Conservation (phyloP, 1,140 invertebrate species). For the Aphelenchoides fujianensis region DNA sequence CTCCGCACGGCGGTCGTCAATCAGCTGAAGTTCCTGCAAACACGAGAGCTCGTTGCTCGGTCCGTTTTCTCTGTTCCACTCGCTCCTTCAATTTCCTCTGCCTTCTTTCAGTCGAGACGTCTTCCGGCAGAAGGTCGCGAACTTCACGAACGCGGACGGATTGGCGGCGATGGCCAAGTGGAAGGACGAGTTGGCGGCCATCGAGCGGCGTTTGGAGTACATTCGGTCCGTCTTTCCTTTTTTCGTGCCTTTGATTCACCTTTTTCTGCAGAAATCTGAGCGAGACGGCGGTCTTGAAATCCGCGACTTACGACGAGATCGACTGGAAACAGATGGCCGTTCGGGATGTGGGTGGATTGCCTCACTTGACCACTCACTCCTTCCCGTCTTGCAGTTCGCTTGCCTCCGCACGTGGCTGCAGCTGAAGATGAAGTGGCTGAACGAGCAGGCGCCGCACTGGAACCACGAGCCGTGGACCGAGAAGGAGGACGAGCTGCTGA, state of each 20-base stretch:
- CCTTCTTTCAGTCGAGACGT: not conserved
- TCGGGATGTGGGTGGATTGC: conserved; percentile 27
- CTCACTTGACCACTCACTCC: not conserved
- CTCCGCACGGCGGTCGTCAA: not conserved
- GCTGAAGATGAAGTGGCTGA: conserved; percentile 42
- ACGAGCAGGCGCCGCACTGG: conserved; percentile 26
- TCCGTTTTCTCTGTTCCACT: not conserved
- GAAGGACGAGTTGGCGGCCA: not conserved
- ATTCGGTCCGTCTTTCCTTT: not conserved
- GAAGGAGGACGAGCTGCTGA: conserved; percentile 32
- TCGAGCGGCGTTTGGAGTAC: conserved; percentile 7
- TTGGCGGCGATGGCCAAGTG: conserved; percentile 3
- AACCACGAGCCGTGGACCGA: conserved; percentile 27
- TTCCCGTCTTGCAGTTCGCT: conserved; percentile 31
- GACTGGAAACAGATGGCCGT: conserved; percentile 43
- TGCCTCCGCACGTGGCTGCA: conserved; percentile 32
- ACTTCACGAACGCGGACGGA: conserved; percentile 9
- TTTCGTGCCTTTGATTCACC: not conserved
- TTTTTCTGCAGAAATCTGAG: not conserved
- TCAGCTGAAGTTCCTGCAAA: conserved; percentile 4
- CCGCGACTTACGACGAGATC: conserved; percentile 25
- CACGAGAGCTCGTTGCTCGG: not conserved
- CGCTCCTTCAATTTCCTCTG: not conserved
- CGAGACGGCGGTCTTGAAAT: not conserved
- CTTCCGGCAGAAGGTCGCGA: conserved; percentile 5